Conservation (phyloP, 2,888 invertebrate species). For the Ophion ellenae region DNA sequence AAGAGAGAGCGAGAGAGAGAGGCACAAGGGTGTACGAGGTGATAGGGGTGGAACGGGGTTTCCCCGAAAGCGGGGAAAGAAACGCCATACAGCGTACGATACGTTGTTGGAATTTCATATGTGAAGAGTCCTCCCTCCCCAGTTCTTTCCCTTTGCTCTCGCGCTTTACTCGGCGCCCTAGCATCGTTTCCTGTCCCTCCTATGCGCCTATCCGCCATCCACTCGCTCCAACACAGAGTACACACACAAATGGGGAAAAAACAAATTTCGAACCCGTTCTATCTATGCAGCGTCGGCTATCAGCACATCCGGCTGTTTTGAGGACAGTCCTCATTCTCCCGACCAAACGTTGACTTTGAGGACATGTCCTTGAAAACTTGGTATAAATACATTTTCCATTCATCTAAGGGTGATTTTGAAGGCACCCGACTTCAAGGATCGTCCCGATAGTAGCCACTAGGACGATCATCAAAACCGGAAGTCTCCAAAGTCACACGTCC, state of each 20-base stretch:
- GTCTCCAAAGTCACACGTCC: not conserved
- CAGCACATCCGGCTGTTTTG: not conserved
- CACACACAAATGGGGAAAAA: not conserved
- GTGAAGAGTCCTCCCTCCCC: constrained; percentile 61
- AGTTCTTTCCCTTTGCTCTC: constrained; percentile 7
- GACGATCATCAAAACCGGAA: not conserved
- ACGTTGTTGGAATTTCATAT: constrained; percentile 71
- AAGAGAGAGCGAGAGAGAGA: constrained; percentile 20
- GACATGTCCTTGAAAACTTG: not conserved
- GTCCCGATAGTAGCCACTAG: not conserved
- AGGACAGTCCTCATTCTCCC: not conserved
- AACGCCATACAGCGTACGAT: constrained; percentile 76
- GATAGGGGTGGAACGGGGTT: constrained; percentile 52
- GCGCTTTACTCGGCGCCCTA: constrained; percentile 20
- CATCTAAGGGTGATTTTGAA: not conserved
- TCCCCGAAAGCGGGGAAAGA: constrained; percentile 67
- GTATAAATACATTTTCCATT: too few relatives aligned
- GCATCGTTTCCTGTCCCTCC: constrained; percentile 49
- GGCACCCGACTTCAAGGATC: not conserved
- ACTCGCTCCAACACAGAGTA: constrained; percentile 26
- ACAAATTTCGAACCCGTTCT: not conserved
- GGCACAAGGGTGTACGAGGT: constrained; percentile 50
- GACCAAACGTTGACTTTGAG: not conserved
- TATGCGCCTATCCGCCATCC: constrained; percentile 41
- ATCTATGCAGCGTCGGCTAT: not conserved